Evolutionary conservation across 2,888 invertebrate species (phyloP), one percentile per base, ranked within the genome.

Genomic region (Athalia rosae): DNA sequence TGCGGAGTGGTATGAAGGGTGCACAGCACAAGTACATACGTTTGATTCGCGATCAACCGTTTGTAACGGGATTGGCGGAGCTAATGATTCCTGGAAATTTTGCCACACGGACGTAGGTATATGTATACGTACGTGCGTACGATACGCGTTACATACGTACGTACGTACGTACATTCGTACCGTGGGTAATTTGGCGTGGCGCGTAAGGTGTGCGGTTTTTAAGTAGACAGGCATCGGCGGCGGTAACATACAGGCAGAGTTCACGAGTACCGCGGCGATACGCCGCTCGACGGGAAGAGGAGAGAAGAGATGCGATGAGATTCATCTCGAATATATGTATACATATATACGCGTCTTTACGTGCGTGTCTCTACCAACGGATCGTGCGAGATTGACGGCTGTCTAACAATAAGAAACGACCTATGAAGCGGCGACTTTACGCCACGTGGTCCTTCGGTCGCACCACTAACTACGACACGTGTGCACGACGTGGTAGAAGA

Each of bases 1-100:
- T 82, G 79, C 82, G 82, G 84, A 84, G 85, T 82, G 82, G 82
- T 83, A 83, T 83, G 81, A 82, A 82, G 82, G 81, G 83, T 79
- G 83, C 77, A 79, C 80, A 81, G 82, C 28, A n/a, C n/a, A 28
- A n/a, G n/a, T 28, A 28, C 28, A 28, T 28, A 28, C 28, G 28
- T 28, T 28, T 28, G 28, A 84, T 84, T 83, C 80, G 82, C 82
- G 83, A 84, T 84, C 83, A 84, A 81, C 82, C 80, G 83, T 81
- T 83, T 81, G 82, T 82, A 83, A 83, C 79, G 79, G 74, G 56
- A 50, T 53, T n/a, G 56, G 13, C 43, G 47, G 56, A 13, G 13
- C 61, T 76, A 76, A 76, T 76, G 76, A 62, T 76, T 76, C 76
- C 61, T 13, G 64, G 76, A 76, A 76, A 61, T 63, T 61, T 76